A percentile compares a stretch with the other conserved stretches of the same genome.
Conservation (phyloP, 2,888 invertebrate genomes). For the Rhimphoctona megacephalus region DNA sequence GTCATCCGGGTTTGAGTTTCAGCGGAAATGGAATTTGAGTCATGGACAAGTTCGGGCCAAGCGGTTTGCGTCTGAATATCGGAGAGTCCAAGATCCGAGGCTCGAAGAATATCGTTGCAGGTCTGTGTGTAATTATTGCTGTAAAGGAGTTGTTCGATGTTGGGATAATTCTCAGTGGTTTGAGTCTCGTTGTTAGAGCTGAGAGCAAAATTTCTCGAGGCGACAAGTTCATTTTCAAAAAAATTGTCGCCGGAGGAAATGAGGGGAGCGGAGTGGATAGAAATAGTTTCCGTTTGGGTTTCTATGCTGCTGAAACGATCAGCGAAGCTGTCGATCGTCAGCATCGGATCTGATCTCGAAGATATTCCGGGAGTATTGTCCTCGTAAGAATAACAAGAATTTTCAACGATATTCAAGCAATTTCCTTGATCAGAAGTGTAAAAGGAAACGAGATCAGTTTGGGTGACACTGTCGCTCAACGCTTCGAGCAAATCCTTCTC, state of each 20-base stretch:
- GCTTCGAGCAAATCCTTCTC: constrained; percentile 80
- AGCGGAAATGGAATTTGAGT: constrained; percentile 86
- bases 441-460: constrained; percentile 78
- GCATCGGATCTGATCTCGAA: constrained; percentile 80
- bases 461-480: constrained; percentile 77
- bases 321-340: constrained; percentile 80
- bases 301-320: constrained; percentile 81
- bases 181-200: constrained; percentile 88
- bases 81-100: constrained; percentile 86
- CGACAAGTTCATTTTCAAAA: constrained; percentile 77
- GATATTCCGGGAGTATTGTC: neutral
- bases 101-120: constrained; percentile 86
- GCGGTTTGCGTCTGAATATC: constrained; percentile 89
- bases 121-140: constrained; percentile 86
- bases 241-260: constrained; percentile 58
- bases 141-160: constrained; percentile 84
- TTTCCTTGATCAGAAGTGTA: constrained; percentile 73
- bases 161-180: constrained; percentile 85
- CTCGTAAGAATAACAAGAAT: constrained; percentile 17
- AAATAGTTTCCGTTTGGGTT: constrained; percentile 81
- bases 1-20: constrained; percentile 86
- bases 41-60: constrained; percentile 86
- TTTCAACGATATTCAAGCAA: constrained; percentile 64
- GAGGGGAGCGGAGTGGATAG: neutral
- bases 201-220: constrained; percentile 80